Conservation (phyloP, 1,140 invertebrate species). For the Lethocerus indicus region DNA sequence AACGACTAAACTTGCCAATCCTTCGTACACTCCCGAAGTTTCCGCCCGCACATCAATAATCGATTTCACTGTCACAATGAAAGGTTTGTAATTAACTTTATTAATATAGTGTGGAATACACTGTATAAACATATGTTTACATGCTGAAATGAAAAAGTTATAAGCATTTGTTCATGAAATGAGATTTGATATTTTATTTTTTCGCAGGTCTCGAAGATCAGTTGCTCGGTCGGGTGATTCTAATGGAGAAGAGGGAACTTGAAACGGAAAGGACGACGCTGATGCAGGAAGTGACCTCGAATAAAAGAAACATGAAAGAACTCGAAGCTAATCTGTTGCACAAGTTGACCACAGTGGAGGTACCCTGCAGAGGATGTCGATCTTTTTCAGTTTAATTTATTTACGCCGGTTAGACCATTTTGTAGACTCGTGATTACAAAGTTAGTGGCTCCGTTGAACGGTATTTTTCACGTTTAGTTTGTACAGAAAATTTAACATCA, state of each 20-base stretch:
- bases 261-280: conserved; percentile 70
- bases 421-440: no score
- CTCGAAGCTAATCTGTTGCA: conserved; percentile 75
- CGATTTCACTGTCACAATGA: conserved; percentile 87
- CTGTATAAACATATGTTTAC: background rate
- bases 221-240: conserved; percentile 69
- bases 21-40: conserved; percentile 77
- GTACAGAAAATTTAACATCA: no score
- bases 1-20: conserved; percentile 81
- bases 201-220: conserved; percentile 69
- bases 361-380: no score
- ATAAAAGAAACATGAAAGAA: conserved; percentile 76
- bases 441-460: no score
- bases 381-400: no score
- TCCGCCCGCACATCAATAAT: conserved; percentile 79
- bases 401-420: no score
- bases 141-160: background rate
- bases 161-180: background rate
- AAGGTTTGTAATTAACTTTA: conserved; percentile 28
- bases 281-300: conserved; percentile 70
- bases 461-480: no score
- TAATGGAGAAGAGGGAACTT: conserved; percentile 76
- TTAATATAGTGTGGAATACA: background rate
- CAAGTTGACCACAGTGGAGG: conserved; percentile 69
- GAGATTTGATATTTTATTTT: background rate